Evolutionary conservation across 2,888 invertebrate species (phyloP), one percentile per base, ranked within the genome.

Genomic region (Limenitis camilla): DNA sequence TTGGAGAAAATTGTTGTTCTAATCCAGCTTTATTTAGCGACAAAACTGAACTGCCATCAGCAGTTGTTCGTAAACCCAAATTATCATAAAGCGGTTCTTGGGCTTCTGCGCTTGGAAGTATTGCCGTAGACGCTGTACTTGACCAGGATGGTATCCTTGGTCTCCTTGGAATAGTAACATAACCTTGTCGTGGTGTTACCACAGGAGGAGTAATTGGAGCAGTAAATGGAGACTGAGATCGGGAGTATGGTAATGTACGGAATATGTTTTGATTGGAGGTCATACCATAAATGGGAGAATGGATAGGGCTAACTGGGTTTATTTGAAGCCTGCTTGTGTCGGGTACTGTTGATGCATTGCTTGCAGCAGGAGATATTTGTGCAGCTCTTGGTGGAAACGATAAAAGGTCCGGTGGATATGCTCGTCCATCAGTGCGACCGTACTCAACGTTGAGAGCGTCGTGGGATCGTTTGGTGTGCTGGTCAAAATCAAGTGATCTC

Each of bases 71-170:
- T 11, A 93, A 80, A 0, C 96, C 96, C 42, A 96, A 81, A 72
- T 96, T 96, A 71, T 96, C 96, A 72, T 96, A 96, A 28, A 96
- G 90, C 0, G 96, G 96, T 68, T 95, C 94, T 52, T 90, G 88
- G 30, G 90, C 83, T 63, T 90, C 90, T 39, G 88, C 75, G 59
- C 85, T 84, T 5, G 82, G 85, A 9, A 73, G 65, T 60, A 90
- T 81, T 58, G 87, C 83, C 4, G 90, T 78, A 81, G 90, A 68
- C 74, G 92, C 67, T 76, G 91, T 78, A 89, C 92, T 75, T 75
- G 93, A 92, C 94, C 95, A 95, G 69, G 94, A 94, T 1, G 94
- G 93, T 0, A 94, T 93, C 58, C 96, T 88, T 0, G 95, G 95
- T 67, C 95, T 89, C 61, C 96, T 89, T 0, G 96, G 96, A 55